Conservation (phyloP, 2,113 vertebrate genomes). For the Sorex araneus region DNA sequence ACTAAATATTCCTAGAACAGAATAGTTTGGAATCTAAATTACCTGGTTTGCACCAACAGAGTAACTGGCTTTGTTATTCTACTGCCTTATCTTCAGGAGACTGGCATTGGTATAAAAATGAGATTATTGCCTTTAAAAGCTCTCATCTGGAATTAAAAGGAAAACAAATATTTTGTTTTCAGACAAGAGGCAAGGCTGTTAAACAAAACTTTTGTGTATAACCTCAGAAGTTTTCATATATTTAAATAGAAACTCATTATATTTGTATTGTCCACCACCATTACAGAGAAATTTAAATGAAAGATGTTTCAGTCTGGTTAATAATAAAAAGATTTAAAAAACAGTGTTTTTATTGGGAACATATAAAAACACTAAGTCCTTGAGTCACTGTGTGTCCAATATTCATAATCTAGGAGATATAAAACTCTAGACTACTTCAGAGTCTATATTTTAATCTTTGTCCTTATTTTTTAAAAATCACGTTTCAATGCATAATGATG, state of each 20-base stretch:
- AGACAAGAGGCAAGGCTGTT: neutral
- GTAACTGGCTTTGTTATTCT: neutral
- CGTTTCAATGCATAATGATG: neutral
- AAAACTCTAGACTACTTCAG: neutral
- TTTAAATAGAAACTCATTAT: neutral
- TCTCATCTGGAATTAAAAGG: constrained; percentile 6
- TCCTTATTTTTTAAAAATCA: constrained; percentile 1
- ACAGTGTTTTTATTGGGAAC: neutral
- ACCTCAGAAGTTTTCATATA: neutral
- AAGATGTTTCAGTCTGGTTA: neutral
- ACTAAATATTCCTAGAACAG: neutral
- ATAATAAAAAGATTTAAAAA: neutral
- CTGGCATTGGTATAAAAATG: neutral
- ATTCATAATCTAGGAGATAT: neutral
- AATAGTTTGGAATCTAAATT: neutral
- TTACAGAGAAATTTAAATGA: neutral
- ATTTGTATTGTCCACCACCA: neutral
- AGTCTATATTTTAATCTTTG: neutral
- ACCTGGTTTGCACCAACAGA: constrained; percentile 6
- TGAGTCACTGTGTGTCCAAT: neutral
- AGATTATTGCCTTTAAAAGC: neutral
- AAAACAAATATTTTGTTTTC: neutral
- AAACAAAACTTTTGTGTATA: neutral
- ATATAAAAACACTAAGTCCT: neutral
- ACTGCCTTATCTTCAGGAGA: constrained; percentile 4